phyloP scores from a whole-genome alignment of 2,888 invertebrate species.

The Eilema depressum region DNA sequence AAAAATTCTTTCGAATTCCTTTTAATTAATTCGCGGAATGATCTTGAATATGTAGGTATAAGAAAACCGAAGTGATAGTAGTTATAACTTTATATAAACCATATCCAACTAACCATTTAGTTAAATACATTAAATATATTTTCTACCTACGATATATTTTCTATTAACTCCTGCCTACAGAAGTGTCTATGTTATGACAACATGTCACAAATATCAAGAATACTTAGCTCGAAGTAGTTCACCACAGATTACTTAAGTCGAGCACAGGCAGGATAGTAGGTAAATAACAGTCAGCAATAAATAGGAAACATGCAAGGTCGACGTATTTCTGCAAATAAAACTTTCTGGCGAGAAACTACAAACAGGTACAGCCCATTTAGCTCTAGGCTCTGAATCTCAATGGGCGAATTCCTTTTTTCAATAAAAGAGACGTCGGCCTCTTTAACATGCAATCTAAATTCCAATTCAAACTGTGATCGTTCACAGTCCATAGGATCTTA shows the following conservation, averaged over 20 bases:
- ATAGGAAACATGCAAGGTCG: background rate
- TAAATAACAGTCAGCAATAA: background rate
- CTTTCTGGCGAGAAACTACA: slow-evolving; percentile 19
- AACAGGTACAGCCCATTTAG: slow-evolving; percentile 13
- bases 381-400: slow-evolving; percentile 45
- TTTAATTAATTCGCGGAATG: too few species aligned
- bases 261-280: background rate
- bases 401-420: slow-evolving; percentile 44
- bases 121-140: too few species aligned
- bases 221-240: background rate
- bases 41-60: too few species aligned
- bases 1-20: too few species aligned
- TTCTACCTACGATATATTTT: too few species aligned
- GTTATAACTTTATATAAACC: too few species aligned
- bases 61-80: too few species aligned
- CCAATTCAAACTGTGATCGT: slow-evolving; percentile 57
- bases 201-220: background rate
- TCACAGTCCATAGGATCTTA: slow-evolving; percentile 52
- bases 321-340: slow-evolving; percentile 18
- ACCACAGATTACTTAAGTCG: background rate
- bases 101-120: too few species aligned
- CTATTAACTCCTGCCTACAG: too few species aligned
- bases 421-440: slow-evolving; percentile 48
- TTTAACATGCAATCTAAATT: slow-evolving; percentile 58
- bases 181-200: too few species aligned